phyloP scores from a whole-genome alignment of 1,140 invertebrate species.

The Halotydeus destructor region DNA sequence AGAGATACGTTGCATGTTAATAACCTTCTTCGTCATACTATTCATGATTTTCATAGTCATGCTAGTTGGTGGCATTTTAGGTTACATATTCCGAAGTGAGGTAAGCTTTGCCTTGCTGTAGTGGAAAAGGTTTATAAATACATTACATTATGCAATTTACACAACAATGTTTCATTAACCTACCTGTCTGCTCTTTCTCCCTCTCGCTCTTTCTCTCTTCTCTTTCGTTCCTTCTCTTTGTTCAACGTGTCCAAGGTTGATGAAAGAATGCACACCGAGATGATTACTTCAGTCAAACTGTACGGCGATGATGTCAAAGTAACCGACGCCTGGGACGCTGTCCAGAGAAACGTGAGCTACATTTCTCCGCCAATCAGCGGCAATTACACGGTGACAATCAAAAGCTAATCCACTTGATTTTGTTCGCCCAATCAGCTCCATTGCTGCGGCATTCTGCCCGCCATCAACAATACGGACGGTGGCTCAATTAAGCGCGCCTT shows the following conservation, averaged over 20 bases:
- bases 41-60: conserved; percentile 66
- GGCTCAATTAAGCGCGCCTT: not conserved
- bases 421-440: conserved; percentile 34
- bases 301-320: conserved; percentile 29
- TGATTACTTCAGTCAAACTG: conserved; percentile 42
- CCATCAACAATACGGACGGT: not conserved
- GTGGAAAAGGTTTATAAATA: not conserved
- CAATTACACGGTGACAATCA: not conserved
- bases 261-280: conserved; percentile 36
- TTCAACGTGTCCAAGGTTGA: conserved; percentile 16
- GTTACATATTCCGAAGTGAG: conserved; percentile 53
- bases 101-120: conserved; percentile 14
- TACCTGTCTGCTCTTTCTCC: no score
- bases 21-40: conserved; percentile 69
- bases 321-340: conserved; percentile 50
- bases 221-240: not conserved
- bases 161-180: conserved; percentile 5
- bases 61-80: conserved; percentile 63
- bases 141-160: not conserved
- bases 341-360: conserved; percentile 16
- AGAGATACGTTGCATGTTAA: conserved; percentile 67
- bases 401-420: conserved; percentile 8
- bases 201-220: not conserved
- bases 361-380: not conserved
- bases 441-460: conserved; percentile 49